Percentiles rank a stretch among this genome's conserved stretches.
Conservation (phyloP, 1,140 invertebrate species). For the Drosophila repleta region DNA sequence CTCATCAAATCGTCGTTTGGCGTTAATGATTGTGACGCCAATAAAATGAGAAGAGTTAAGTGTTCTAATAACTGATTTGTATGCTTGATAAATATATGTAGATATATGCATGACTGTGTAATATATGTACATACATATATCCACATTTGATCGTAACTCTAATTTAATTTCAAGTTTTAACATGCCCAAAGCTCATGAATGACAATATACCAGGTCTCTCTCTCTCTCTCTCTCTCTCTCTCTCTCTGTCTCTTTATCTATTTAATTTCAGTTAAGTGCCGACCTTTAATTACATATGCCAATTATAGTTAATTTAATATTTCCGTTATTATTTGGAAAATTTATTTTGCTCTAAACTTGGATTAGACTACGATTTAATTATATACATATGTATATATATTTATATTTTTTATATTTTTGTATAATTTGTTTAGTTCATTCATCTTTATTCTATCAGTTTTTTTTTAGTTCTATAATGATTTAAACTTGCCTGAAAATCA, state of each 20-base stretch:
- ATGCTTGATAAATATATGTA: background rate
- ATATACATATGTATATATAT: background rate
- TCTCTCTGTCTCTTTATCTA: background rate
- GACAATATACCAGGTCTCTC: background rate
- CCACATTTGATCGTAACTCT: slow-evolving; percentile 1
- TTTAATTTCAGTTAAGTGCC: background rate
- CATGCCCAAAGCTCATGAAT: slow-evolving; percentile 9
- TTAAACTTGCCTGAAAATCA: too few species aligned
- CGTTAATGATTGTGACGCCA: slow-evolving; percentile 10
- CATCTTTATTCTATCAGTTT: too few species aligned
- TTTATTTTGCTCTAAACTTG: background rate
- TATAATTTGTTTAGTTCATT: too few species aligned
- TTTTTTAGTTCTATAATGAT: too few species aligned
- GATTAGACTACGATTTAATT: background rate
- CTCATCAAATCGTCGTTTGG: slow-evolving; percentile 17
- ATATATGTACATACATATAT: background rate
- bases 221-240: background rate
- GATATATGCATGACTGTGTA: background rate
- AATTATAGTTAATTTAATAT: slow-evolving; percentile 25
- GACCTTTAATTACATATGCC: slow-evolving; percentile 15
- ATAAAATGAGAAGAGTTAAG: background rate
- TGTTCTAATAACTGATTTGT: slow-evolving; percentile 5
- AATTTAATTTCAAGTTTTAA: slow-evolving; percentile 4
- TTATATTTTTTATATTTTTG: background rate
- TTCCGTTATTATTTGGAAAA: slow-evolving; percentile 3